Conservation (phyloP, 1,140 invertebrate genomes). For the Lordiphosa stackelbergi region DNA sequence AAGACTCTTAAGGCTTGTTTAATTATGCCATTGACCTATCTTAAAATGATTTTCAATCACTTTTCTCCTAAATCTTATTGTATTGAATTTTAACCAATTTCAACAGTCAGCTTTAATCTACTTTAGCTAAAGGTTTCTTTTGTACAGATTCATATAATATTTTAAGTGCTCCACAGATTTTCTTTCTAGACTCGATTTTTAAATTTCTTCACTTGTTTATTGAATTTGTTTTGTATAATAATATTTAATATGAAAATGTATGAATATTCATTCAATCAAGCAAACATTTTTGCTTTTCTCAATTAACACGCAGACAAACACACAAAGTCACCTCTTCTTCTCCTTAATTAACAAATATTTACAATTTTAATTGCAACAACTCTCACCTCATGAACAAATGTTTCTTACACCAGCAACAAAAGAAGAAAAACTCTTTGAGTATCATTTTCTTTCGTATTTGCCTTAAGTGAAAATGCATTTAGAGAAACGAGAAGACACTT, state of each 20-base stretch:
- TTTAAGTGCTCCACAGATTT: no score
- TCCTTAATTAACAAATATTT: slow-evolving; percentile 30
- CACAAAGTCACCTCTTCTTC: slow-evolving; percentile 9
- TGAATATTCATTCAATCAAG: slow-evolving; percentile 10
- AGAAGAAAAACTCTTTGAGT: slow-evolving; percentile 30
- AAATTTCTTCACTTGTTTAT: no score
- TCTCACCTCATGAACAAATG: slow-evolving; percentile 48
- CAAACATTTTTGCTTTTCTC: neutral
- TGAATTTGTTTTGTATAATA: no score
- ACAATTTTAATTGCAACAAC: slow-evolving; percentile 45
- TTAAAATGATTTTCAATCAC: no score
- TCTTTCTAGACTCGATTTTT: no score
- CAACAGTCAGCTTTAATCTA: no score
- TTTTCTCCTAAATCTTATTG: no score
- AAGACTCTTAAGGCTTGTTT: no score
- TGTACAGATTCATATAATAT: no score
- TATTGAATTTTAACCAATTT: no score
- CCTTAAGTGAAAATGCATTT: slow-evolving; percentile 59
- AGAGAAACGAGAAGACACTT: slow-evolving; percentile 30
- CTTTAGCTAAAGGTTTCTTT: no score
- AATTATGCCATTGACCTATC: no score
- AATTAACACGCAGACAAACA: neutral
- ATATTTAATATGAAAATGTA: neutral
- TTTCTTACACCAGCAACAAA: slow-evolving; percentile 5
- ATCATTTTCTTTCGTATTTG: slow-evolving; percentile 33